phyloP scores from a whole-genome alignment of 2,113 vertebrate species.

The Proteles cristata region DNA sequence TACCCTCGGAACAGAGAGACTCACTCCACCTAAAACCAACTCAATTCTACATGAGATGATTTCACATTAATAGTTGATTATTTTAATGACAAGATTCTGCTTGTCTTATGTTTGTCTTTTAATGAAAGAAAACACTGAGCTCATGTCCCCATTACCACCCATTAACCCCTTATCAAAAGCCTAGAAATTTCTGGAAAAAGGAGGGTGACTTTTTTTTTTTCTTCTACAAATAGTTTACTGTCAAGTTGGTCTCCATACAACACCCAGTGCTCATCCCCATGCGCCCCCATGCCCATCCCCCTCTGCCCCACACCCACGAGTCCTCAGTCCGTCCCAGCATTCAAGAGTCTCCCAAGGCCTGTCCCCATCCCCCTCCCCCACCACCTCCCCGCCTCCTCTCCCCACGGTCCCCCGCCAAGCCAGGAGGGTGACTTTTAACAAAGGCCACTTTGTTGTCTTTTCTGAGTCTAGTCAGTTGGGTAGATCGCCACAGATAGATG shows the following conservation, averaged over 20 bases:
- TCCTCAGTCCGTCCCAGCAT: too few species aligned
- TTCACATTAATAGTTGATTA: neutral
- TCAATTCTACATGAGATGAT: neutral
- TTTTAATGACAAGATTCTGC: neutral
- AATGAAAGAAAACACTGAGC: neutral
- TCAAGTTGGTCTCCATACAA: too few species aligned
- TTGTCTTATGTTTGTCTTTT: neutral
- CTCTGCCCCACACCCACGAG: too few species aligned
- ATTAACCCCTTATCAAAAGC: neutral
- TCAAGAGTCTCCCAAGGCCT: too few species aligned
- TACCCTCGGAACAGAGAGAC: neutral
- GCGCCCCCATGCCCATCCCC: too few species aligned
- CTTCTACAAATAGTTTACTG: too few species aligned
- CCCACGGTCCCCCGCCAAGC: too few species aligned
- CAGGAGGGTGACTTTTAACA: neutral
- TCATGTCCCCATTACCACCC: neutral
- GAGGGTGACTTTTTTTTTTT: neutral
- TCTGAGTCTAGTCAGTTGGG: neutral
- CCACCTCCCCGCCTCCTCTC: too few species aligned
- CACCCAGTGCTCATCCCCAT: too few species aligned
- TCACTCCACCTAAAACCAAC: neutral
- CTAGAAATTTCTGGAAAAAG: neutral
- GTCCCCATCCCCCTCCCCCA: too few species aligned
- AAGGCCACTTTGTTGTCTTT: neutral
- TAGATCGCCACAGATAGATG: neutral